These are phyloP conservation scores for Mayetiola destructor DNA, from an alignment of 2,888 invertebrate genomes.

Conservation along the genomic window DNA sequence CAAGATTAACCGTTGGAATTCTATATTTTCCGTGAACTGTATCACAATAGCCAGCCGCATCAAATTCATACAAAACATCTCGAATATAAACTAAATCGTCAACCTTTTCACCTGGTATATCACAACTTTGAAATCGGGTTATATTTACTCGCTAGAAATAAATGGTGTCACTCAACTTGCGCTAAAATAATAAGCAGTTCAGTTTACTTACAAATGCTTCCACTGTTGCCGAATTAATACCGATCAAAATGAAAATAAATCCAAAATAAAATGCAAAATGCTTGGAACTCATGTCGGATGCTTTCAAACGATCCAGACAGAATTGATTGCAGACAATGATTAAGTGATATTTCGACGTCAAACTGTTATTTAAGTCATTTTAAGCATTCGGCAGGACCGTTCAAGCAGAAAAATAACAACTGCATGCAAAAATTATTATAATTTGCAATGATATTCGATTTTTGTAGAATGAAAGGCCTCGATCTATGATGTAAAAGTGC, in stretches of 20 bases:
- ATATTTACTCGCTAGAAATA: constrained; percentile 20
- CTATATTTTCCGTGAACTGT: constrained; percentile 19
- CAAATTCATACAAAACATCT: constrained; percentile 5
- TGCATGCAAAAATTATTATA: no score
- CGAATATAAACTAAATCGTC: constrained; percentile 16
- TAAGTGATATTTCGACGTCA: no score
- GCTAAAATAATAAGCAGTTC: not conserved
- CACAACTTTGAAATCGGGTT: constrained; percentile 20
- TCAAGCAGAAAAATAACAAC: no score
- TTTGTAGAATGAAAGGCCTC: no score
- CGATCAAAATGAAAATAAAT: not conserved
- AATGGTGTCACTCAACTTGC: not conserved
- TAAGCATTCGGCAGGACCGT: no score
- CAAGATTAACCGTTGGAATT: constrained; percentile 18
- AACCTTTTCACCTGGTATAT: constrained; percentile 17
- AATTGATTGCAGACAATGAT: no score
- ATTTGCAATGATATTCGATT: no score
- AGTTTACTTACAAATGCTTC: not conserved
- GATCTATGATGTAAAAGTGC: no score
- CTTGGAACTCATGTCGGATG: no score
- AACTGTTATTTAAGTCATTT: no score
- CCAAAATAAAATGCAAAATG: no score
- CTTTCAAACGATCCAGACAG: no score
- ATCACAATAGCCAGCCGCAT: constrained; percentile 17
- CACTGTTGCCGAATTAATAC: not conserved